These are phyloP conservation scores for Bembecia ichneumoniformis DNA, from an alignment of 2,888 invertebrate species.

Conservation along the genomic window DNA sequence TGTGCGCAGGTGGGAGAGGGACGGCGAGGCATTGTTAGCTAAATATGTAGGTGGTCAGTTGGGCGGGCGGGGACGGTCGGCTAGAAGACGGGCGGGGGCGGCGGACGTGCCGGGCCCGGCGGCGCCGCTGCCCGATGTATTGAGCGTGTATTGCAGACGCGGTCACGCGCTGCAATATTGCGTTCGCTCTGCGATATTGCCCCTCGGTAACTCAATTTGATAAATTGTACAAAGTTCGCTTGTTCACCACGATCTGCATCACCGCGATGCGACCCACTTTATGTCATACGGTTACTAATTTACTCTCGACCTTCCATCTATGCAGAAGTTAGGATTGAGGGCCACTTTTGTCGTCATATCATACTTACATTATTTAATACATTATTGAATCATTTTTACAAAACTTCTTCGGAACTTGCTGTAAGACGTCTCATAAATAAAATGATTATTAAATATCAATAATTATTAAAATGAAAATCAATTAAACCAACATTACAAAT, in stretches of 20 bases:
- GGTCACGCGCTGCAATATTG: conserved; percentile 73
- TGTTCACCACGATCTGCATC: conserved; percentile 4
- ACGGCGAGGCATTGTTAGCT: conserved; percentile 69
- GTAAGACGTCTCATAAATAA: no score
- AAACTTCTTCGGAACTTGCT: no score
- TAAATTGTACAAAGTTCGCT: conserved; percentile 68
- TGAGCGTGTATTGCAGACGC: conserved; percentile 73
- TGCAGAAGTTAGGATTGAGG: no score
- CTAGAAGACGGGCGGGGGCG: conserved; percentile 31
- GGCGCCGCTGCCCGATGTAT: conserved; percentile 69
- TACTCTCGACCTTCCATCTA: no score
- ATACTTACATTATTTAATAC: no score
- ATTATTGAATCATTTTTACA: no score
- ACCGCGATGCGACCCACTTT: not conserved
- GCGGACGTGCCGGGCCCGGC: conserved; percentile 61
- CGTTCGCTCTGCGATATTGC: conserved; percentile 70
- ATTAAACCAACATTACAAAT: no score
- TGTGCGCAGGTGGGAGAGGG: conserved; percentile 34
- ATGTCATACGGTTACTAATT: no score
- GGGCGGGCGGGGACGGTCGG: conserved; percentile 45
- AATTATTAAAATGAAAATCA: no score
- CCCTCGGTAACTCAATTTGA: conserved; percentile 71
- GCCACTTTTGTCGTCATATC: no score
- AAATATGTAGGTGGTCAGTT: conserved; percentile 72
- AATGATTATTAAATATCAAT: no score